These are phyloP conservation scores for Dryobates pubescens DNA, from an alignment of 2,797 vertebrate species.

Conservation along the genomic window DNA sequence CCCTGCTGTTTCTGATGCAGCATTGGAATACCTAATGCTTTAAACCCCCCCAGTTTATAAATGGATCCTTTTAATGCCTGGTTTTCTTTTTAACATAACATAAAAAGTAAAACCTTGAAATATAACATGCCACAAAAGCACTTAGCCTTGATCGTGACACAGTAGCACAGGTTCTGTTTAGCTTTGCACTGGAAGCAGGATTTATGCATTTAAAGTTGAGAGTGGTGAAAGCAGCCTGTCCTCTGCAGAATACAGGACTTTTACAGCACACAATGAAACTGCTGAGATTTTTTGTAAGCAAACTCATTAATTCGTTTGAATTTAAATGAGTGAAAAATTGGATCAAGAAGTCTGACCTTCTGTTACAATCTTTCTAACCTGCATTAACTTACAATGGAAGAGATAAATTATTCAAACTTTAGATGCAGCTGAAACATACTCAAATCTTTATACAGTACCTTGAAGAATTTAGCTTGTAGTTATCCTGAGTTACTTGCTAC, in stretches of 20 bases:
- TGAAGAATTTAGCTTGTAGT: neutral
- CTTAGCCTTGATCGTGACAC: neutral
- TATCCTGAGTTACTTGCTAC: neutral
- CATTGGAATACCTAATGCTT: neutral
- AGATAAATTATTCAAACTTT: neutral
- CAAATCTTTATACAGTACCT: neutral
- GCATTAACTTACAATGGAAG: neutral
- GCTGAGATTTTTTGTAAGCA: neutral
- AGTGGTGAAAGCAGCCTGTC: neutral
- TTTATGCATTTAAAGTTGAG: neutral
- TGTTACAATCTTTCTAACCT: neutral
- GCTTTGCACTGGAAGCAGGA: neutral
- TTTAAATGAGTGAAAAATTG: neutral
- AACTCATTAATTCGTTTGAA: neutral
- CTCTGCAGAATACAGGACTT: neutral
- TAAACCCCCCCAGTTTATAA: neutral
- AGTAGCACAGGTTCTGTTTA: neutral
- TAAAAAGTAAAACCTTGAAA: neutral
- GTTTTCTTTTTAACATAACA: neutral
- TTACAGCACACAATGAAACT: neutral
- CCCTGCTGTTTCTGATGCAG: constrained; percentile 44
- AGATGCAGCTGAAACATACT: neutral
- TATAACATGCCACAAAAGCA: neutral
- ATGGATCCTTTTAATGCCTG: neutral
- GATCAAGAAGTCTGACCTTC: neutral